Base-by-base conservation (phyloP, 1,140 invertebrate species). In the Aphaenogaster rudis region DNA sequence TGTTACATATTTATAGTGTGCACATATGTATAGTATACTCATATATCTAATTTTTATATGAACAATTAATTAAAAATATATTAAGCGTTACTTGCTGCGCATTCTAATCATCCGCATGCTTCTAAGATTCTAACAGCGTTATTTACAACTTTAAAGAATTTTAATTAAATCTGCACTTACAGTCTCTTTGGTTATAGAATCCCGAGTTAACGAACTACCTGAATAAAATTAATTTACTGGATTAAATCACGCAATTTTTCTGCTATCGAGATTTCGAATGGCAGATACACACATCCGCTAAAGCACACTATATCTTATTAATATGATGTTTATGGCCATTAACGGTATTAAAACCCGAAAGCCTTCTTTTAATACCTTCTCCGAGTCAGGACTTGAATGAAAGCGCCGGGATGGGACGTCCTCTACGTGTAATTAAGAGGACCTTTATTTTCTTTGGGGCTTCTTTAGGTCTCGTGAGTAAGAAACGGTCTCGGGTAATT, bases 361-460 rank as follows among this genome's bases (percentile, higher is more conserved):
- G 48, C n/a, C 45, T 15, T 76, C 59, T 39, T 36, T 64, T 33
- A n/a, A 79, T 45, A 33, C 2, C 9, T 33, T 54, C 17, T 48
- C 33, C 13, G 33, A 48, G 28, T 8, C 69, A 21, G 67, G 42
- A 50, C 42, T 67, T 76, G 80, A 84, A 76, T 84, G 54, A 79
- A 69, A 52, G 67, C 42, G 45, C 36, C 42, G 17, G 39, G 64
- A 17, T 21, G 21, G 39, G 54, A 50, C 59, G 76, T 77, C 71
- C 36, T n/a, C 76, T 45, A 9, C 8, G 48, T 66, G 48, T 90
- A 90, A 90, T 90, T 90, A 90, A 89, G 88, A 90, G 74, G 57
- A 84, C 45, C 77, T 77, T 82, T 21, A 82, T 87, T 87, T 82
- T 80, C 13, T 8, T 28, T 8, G 50, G 4, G 36, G 52, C 13